These are phyloP conservation scores for Pantherophis guttatus DNA, from an alignment of 2,113 vertebrate species.

Conservation along the genomic window DNA sequence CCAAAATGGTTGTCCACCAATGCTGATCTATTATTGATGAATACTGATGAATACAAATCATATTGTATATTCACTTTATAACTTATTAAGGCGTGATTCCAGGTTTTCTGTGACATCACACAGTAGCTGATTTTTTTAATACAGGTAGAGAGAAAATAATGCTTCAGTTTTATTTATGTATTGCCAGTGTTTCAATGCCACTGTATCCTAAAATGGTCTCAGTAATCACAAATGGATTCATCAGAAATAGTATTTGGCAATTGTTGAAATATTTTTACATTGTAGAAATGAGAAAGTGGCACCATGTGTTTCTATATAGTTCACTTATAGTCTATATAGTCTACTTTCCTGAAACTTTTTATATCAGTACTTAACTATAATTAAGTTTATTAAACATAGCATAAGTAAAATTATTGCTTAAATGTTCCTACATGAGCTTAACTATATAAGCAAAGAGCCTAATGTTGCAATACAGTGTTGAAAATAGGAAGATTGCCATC, in stretches of 20 bases:
- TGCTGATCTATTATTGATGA: not conserved
- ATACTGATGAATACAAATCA: not conserved
- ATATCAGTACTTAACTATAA: not conserved
- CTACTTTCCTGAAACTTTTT: conserved; percentile 10
- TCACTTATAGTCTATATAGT: not conserved
- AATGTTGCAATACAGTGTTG: not conserved
- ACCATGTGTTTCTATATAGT: not conserved
- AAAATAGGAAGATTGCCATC: not conserved
- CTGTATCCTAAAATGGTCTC: not conserved
- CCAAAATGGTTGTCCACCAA: not conserved
- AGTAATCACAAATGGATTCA: not conserved
- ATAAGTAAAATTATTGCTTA: conserved; percentile 17
- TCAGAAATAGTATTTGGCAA: not conserved
- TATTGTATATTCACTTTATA: not conserved
- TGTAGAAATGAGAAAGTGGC: not conserved
- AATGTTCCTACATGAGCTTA: not conserved
- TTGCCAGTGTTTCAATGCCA: not conserved
- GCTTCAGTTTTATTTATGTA: not conserved
- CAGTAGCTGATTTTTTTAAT: too few relatives aligned
- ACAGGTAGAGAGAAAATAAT: not conserved
- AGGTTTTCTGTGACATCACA: not conserved
- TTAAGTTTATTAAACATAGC: not conserved
- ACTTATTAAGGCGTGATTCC: not conserved
- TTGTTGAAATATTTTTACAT: not conserved
- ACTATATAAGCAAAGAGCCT: not conserved